Base-by-base conservation (phyloP, 92 coral and sea anemone genomes). In the Heteractis magnifica region DNA sequence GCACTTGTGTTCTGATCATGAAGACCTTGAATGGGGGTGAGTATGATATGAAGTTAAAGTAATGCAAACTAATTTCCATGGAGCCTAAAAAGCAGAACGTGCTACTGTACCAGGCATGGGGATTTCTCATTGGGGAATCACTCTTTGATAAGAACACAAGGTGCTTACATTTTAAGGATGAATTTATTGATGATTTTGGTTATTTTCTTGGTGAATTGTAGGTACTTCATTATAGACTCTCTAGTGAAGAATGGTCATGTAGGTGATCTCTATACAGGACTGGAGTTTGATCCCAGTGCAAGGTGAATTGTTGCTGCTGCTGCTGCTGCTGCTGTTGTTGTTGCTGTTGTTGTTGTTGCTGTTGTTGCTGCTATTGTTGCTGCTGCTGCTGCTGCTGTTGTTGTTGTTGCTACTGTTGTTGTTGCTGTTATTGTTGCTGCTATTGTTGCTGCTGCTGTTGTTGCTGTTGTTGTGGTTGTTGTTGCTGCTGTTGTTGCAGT, bases 21-120 rank as follows among this genome's bases (percentile, higher is more conserved):
- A 91, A 26, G 86, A 87, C 51, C 87, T 96, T 50, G 98, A 96
- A 78, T 96, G 99, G 99, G 99, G 99, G 99, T 96, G 74, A 74
- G 89, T 77, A 59, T 49, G 11, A 5, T 34, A 6, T 49, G 26
- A 19, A 26, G 56, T 15, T 12, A 0, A 1, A 4, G 48, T 52
- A n/a, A 20, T 44, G 1, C 26, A 26, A 26, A 26, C 26, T 26
- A 26, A 26, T 26, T 26, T 26, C 26, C 26, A 26, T 26, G 49
- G 12, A 71, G 3, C 44, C 44, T 34, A 34, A 34, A 34, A 34
- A 34, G 3, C 44, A 34, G 44, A 34, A 2, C 44, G 3, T 34
- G 44, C 44, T 2, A 34, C 44, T 0, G 3, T 34, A 34, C 44
- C 44, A 34, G 44, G 44, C 44, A 34, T 34, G 44, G 44, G 44